These are phyloP conservation scores for Spatulosminthurus flaviceps DNA, from an alignment of 2,888 invertebrate species.

Conservation along the genomic window DNA sequence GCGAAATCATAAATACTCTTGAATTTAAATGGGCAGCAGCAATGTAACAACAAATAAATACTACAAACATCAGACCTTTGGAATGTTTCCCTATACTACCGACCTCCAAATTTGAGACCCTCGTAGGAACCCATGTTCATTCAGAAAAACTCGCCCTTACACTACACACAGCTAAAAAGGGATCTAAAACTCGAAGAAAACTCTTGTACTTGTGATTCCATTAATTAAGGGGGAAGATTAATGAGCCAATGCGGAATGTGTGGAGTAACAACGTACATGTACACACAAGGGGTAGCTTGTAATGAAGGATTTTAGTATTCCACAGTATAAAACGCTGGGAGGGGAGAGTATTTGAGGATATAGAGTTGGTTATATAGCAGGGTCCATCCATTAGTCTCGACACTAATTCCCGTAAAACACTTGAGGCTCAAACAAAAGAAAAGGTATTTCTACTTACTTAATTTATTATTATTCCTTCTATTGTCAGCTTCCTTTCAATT, in stretches of 20 bases:
- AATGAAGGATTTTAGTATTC: not conserved
- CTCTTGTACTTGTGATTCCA: constrained; percentile 42
- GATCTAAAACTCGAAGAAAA: not conserved
- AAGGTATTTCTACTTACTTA: constrained; percentile 16
- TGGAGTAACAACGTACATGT: not conserved
- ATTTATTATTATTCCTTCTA: constrained; percentile 27
- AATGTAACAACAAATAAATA: too few species aligned
- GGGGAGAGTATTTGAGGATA: not conserved
- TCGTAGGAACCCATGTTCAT: too few species aligned
- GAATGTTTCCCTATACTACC: too few species aligned
- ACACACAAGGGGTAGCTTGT: not conserved
- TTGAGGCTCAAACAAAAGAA: constrained; percentile 35
- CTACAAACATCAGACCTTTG: too few species aligned
- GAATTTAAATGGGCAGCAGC: too few species aligned
- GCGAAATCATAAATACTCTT: too few species aligned
- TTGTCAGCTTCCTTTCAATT: constrained; percentile 5
- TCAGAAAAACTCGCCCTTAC: not conserved
- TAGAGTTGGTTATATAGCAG: not conserved
- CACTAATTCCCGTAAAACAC: constrained; percentile 10
- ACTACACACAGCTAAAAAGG: not conserved
- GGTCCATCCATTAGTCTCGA: constrained; percentile 26
- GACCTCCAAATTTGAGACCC: too few species aligned
- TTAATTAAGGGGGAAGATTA: constrained; percentile 47
- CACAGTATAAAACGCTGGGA: not conserved
- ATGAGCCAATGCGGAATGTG: constrained; percentile 46